These are phyloP conservation scores for Norana najaformis DNA, from an alignment of 2,888 invertebrate species.

Conservation along the genomic window DNA sequence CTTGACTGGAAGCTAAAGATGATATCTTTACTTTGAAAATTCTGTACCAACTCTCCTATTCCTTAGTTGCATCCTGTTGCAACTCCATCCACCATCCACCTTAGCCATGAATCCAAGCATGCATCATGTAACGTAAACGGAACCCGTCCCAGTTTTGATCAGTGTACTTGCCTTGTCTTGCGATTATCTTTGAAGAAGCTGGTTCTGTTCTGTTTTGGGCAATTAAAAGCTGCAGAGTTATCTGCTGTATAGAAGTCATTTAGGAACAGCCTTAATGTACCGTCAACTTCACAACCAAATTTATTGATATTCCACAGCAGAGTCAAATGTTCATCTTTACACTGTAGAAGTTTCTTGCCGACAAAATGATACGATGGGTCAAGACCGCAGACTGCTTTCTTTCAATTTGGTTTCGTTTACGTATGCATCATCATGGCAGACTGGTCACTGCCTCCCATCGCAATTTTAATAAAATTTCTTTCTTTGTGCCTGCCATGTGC, in stretches of 20 bases:
- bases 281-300: background rate
- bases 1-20: too few relatives aligned
- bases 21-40: background rate
- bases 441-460: background rate
- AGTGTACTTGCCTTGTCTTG: background rate
- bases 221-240: background rate
- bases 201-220: background rate
- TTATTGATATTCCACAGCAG: background rate
- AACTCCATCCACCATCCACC: background rate
- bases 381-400: background rate
- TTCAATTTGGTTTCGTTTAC: background rate
- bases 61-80: background rate
- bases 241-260: background rate
- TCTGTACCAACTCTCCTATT: background rate
- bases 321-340: background rate
- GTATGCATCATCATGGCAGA: background rate
- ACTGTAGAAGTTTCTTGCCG: background rate
- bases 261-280: background rate
- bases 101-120: background rate
- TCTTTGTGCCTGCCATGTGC: conserved; percentile 7
- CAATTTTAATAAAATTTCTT: conserved; percentile 9
- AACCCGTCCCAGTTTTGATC: background rate
- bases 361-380: background rate
- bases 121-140: background rate
- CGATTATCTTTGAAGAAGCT: too few relatives aligned